Percentiles rank a stretch among this genome's conserved stretches.
phyloP scores from a whole-genome alignment of 2,888 invertebrate genomes.

The Trichacis sp. region DNA sequence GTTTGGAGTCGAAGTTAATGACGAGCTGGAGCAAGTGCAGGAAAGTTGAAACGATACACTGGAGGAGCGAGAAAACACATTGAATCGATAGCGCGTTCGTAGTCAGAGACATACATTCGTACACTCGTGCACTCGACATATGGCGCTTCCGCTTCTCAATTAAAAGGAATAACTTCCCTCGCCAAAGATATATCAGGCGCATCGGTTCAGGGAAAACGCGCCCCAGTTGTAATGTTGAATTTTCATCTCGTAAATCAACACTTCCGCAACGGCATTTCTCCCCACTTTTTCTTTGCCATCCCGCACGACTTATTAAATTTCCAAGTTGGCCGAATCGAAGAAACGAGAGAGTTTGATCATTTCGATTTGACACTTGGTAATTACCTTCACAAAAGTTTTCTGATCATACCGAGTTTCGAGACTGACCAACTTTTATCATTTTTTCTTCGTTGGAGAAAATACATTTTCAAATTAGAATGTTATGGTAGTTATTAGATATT shows the following conservation, averaged over 20 bases:
- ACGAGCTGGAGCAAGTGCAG: slow-evolving; percentile 7
- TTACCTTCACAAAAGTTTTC: no score
- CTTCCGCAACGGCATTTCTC: no score
- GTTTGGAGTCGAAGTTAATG: slow-evolving; percentile 22
- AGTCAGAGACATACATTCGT: background rate
- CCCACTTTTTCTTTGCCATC: no score
- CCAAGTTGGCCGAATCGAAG: no score
- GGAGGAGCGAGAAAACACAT: background rate
- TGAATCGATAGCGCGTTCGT: background rate
- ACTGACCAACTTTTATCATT: no score
- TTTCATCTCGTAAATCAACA: background rate
- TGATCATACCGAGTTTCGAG: no score
- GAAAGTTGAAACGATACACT: slow-evolving; percentile 10
- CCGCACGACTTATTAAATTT: no score
- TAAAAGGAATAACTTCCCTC: background rate
- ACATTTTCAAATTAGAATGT: no score
- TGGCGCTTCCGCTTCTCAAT: background rate
- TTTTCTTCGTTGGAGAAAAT: no score
- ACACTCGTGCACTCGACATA: background rate
- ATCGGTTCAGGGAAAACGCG: background rate
- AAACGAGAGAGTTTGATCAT: no score
- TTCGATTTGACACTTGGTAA: no score
- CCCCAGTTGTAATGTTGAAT: background rate
- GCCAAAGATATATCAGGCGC: background rate
- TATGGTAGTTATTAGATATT: no score